phyloP scores from a whole-genome alignment of 2,113 vertebrate species.

The Rattus rattus region DNA sequence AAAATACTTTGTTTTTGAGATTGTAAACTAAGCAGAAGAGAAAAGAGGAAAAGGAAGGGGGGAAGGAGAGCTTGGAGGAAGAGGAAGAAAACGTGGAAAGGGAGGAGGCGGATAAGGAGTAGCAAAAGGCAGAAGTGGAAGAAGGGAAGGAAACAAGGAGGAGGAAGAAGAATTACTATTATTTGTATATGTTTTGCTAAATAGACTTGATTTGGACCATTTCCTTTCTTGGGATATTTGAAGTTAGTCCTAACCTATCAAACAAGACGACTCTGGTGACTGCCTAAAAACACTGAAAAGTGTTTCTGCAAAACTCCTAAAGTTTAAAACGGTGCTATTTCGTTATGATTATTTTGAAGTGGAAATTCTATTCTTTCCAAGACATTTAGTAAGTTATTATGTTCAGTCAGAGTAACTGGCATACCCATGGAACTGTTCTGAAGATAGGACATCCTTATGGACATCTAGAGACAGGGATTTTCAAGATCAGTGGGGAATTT shows the following conservation, averaged over 20 bases:
- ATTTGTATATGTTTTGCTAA: neutral
- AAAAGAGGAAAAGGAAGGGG: neutral
- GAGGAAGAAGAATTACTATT: neutral
- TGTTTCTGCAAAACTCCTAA: neutral
- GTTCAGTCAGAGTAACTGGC: neutral
- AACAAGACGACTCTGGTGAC: neutral
- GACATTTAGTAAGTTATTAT: neutral
- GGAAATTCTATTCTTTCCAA: neutral
- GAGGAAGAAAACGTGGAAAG: neutral
- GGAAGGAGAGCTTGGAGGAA: neutral
- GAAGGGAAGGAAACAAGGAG: neutral
- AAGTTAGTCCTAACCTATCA: neutral
- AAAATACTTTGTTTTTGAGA: conserved; percentile 2
- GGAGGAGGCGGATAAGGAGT: neutral
- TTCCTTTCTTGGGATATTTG: neutral
- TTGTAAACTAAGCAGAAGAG: neutral
- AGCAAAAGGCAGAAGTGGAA: neutral
- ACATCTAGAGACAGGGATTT: neutral
- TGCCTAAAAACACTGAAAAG: neutral
- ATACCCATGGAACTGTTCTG: neutral
- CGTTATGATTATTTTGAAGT: conserved; percentile 13
- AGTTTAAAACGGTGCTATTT: neutral
- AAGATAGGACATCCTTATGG: neutral
- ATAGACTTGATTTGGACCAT: neutral
- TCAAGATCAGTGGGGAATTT: neutral